Evolutionary conservation across 2,888 invertebrate species (phyloP).

Genomic region (Chaitophorus viminalis): DNA sequence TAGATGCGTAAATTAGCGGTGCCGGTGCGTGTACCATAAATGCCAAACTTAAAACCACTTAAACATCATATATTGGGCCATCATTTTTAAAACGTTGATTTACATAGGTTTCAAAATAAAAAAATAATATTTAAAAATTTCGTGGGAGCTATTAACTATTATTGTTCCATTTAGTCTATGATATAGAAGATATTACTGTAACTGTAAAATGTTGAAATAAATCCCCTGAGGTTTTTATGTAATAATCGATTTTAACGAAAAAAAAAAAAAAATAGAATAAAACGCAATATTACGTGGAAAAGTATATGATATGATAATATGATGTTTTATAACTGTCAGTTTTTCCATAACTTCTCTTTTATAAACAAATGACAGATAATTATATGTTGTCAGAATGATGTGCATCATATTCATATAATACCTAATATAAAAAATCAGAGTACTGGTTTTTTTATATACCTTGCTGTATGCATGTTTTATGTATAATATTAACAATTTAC

Average conservation of each 20-base stretch:
- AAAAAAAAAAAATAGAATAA: constrained; percentile 8
- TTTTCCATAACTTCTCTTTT: constrained; percentile 18
- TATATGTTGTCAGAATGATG: constrained; percentile 37
- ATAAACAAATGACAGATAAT: constrained; percentile 23
- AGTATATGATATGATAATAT: not conserved
- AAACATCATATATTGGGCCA: too few relatives aligned
- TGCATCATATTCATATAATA: not conserved
- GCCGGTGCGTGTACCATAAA: too few relatives aligned
- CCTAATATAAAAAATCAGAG: constrained; percentile 30
- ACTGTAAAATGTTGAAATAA: constrained; percentile 2
- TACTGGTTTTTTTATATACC: not conserved
- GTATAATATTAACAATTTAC: constrained; percentile 28
- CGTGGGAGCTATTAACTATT: not conserved
- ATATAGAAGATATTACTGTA: not conserved
- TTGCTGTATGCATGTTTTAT: too few relatives aligned
- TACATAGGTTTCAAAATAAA: too few relatives aligned
- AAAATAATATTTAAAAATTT: too few relatives aligned
- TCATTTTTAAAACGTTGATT: too few relatives aligned
- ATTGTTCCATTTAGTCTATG: not conserved
- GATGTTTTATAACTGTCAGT: constrained; percentile 51
- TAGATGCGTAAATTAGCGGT: too few relatives aligned
- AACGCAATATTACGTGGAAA: constrained; percentile 27
- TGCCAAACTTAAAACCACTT: too few relatives aligned
- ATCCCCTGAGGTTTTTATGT: not conserved
- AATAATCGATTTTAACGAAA: not conserved